These are phyloP conservation scores for Drosophila sordidapex DNA, from an alignment of 2,888 invertebrate species.

Conservation along the genomic window DNA sequence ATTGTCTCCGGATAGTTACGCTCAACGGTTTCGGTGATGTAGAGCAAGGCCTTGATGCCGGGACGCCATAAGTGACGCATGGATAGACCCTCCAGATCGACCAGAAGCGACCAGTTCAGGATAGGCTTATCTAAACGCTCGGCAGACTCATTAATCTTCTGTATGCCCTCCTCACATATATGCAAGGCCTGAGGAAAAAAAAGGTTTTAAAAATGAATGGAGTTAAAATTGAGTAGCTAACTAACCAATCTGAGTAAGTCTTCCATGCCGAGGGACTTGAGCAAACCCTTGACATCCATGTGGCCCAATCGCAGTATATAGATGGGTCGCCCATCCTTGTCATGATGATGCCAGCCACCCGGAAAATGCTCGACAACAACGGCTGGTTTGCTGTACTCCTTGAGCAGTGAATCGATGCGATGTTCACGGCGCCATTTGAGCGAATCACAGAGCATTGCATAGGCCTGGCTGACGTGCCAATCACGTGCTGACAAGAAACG, in stretches of 20 bases:
- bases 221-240: neutral
- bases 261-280: constrained; percentile 96
- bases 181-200: constrained; percentile 89
- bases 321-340: constrained; percentile 94
- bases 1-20: constrained; percentile 98
- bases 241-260: constrained; percentile 94
- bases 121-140: constrained; percentile 92
- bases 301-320: constrained; percentile 95
- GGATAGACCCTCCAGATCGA: constrained; percentile 96
- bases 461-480: constrained; percentile 95
- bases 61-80: constrained; percentile 98
- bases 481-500: constrained; percentile 96
- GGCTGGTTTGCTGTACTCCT: constrained; percentile 92
- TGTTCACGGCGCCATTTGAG: constrained; percentile 97
- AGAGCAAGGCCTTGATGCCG: constrained; percentile 90
- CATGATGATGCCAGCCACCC: constrained; percentile 97
- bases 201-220: constrained; percentile 19
- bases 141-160: constrained; percentile 94
- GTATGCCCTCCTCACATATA: constrained; percentile 96
- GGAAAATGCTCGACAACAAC: constrained; percentile 96
- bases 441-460: constrained; percentile 95
- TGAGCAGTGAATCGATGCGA: constrained; percentile 93
- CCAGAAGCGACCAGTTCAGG: constrained; percentile 94
- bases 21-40: constrained; percentile 93
- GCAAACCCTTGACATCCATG: constrained; percentile 98